phyloP scores from a whole-genome alignment of 2,113 vertebrate species.

The Paratilapia polleni region DNA sequence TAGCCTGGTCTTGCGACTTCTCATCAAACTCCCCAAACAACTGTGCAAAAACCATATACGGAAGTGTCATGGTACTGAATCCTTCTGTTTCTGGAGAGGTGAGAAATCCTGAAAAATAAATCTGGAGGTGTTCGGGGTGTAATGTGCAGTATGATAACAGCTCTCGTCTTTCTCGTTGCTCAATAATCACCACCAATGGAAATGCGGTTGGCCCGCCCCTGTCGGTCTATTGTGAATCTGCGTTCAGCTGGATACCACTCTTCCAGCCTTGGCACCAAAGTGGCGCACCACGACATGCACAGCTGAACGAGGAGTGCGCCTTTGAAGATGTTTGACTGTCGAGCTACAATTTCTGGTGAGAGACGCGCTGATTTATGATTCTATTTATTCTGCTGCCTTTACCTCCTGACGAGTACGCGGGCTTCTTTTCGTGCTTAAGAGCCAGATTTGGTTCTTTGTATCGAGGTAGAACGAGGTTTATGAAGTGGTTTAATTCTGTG shows the following conservation, averaged over 20 bases:
- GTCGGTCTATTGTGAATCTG: conserved; percentile 58
- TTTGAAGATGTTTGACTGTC: conserved; percentile 50
- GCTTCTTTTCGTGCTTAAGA: conserved; percentile 9
- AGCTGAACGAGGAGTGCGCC: conserved; percentile 47
- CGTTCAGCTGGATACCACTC: conserved; percentile 64
- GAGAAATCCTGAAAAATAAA: background rate
- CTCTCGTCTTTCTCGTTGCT: conserved; percentile 38
- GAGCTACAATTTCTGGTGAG: conserved; percentile 63
- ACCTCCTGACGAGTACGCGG: background rate
- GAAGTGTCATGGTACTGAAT: background rate
- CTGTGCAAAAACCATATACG: background rate
- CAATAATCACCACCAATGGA: conserved; percentile 59
- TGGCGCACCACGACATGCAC: conserved; percentile 68
- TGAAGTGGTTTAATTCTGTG: conserved; percentile 25
- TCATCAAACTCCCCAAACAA: background rate
- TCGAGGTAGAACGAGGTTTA: conserved; percentile 7
- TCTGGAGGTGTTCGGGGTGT: conserved; percentile 3
- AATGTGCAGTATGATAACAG: conserved; percentile 31
- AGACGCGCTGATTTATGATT: background rate
- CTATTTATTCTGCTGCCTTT: background rate
- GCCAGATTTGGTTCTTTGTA: background rate
- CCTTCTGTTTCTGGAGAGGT: background rate
- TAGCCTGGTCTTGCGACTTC: background rate
- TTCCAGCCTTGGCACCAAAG: conserved; percentile 69
- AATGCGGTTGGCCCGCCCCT: conserved; percentile 70